These are phyloP conservation scores for Alcis repandata DNA, from an alignment of 2,888 invertebrate genomes.

Conservation along the genomic window DNA sequence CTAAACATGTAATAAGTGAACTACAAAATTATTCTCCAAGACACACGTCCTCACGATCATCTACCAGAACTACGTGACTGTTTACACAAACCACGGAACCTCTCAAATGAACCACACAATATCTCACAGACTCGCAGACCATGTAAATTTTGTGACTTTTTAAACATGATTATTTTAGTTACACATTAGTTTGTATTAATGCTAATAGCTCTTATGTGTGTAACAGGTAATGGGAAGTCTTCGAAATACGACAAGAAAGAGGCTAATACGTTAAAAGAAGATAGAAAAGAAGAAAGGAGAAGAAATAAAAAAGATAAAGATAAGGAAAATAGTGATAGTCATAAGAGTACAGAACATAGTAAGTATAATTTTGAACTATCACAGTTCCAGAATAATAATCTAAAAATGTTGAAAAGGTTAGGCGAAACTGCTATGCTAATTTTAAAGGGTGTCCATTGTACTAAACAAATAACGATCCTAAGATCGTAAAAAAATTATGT, in stretches of 20 bases:
- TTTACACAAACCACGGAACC: neutral
- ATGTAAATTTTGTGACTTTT: too few relatives aligned
- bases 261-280: constrained; percentile 80
- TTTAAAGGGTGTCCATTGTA: neutral
- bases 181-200: too few relatives aligned
- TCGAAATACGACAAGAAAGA: constrained; percentile 83
- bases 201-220: neutral
- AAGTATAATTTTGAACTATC: constrained; percentile 54
- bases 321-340: constrained; percentile 75
- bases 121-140: too few relatives aligned
- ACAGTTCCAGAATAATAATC: too few relatives aligned
- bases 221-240: constrained; percentile 71
- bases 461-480: too few relatives aligned
- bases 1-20: too few relatives aligned
- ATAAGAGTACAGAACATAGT: constrained; percentile 83
- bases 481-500: neutral
- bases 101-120: neutral
- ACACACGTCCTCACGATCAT: too few relatives aligned
- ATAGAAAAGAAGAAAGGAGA: constrained; percentile 79
- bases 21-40: too few relatives aligned
- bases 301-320: constrained; percentile 80
- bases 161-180: too few relatives aligned
- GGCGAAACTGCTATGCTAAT: too few relatives aligned
- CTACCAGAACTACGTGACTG: too few relatives aligned
- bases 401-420: too few relatives aligned